Evolutionary conservation across 2,888 invertebrate genomes (phyloP).

Genomic region (Steromphala cineraria): DNA sequence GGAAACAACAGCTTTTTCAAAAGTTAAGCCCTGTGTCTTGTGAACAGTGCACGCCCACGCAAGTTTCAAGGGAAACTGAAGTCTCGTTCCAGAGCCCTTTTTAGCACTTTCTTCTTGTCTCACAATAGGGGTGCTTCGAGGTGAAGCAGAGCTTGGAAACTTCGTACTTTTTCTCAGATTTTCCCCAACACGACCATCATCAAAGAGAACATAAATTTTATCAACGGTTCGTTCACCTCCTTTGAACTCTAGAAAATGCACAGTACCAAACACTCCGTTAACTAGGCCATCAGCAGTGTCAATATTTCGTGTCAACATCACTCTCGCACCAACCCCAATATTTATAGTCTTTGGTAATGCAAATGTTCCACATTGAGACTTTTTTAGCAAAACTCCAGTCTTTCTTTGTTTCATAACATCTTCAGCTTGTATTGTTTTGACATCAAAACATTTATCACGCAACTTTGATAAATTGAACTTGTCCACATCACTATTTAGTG

Average conservation of each 20-base stretch:
- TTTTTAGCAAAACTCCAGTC: slow-evolving; percentile 4
- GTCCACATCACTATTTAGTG: slow-evolving; percentile 13
- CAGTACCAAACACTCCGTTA: slow-evolving; percentile 23
- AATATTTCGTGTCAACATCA: slow-evolving; percentile 22
- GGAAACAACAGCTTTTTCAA: not conserved
- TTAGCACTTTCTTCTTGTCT: not conserved
- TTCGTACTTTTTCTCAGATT: not conserved
- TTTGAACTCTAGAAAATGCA: not conserved
- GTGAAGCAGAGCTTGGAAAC: not conserved
- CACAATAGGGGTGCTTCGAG: not conserved
- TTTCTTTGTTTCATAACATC: not conserved
- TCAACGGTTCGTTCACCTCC: not conserved
- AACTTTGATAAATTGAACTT: slow-evolving; percentile 2
- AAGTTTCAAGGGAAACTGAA: slow-evolving; percentile 22
- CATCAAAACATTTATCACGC: not conserved
- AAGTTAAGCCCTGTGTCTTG: too few relatives aligned
- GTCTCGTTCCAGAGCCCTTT: not conserved
- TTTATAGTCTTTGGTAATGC: too few relatives aligned
- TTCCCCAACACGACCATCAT: not conserved
- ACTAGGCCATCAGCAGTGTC: slow-evolving; percentile 22
- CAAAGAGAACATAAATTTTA: slow-evolving; percentile 16
- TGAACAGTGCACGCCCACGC: too few relatives aligned
- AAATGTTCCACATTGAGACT: not conserved
- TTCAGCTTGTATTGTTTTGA: not conserved
- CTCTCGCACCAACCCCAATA: slow-evolving; percentile 14